Percentiles rank a stretch among this genome's conserved stretches.
Evolutionary conservation across 2,113 vertebrate species (phyloP).

Genomic region (Brachypteracias leptosomus): DNA sequence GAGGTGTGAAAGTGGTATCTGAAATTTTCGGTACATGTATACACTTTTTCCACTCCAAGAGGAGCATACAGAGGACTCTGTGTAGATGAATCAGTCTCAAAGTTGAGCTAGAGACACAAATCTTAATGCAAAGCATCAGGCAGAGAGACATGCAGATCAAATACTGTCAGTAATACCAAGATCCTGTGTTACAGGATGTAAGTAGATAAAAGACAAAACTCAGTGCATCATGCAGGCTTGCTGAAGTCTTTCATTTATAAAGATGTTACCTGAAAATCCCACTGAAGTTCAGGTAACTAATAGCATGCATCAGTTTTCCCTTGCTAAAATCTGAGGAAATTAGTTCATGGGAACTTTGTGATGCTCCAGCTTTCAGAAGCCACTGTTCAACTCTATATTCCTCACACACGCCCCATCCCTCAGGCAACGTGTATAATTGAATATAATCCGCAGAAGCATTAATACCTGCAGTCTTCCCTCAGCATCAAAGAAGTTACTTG

Average conservation of each 20-base stretch:
- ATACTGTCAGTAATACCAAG: neutral
- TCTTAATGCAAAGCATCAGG: neutral
- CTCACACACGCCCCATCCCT: neutral
- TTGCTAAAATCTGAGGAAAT: neutral
- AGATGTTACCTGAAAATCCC: neutral
- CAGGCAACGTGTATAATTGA: neutral
- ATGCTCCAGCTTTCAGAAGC: neutral
- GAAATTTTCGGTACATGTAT: neutral
- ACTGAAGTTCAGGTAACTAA: neutral
- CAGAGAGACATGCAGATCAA: neutral
- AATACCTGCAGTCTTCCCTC: neutral
- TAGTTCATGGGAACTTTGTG: fast-evolving
- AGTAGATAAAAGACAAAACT: neutral
- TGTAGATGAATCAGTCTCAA: neutral
- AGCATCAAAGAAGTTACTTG: neutral
- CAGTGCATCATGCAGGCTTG: neutral
- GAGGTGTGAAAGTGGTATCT: neutral
- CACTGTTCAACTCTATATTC: neutral
- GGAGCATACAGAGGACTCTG: neutral
- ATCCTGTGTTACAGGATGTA: neutral
- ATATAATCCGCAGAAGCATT: neutral
- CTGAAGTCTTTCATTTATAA: neutral
- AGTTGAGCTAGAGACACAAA: neutral
- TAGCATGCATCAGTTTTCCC: neutral
- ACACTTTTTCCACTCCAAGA: neutral